Evolutionary conservation across 2,797 vertebrate species (phyloP).

Genomic region (Streptopelia turtur): DNA sequence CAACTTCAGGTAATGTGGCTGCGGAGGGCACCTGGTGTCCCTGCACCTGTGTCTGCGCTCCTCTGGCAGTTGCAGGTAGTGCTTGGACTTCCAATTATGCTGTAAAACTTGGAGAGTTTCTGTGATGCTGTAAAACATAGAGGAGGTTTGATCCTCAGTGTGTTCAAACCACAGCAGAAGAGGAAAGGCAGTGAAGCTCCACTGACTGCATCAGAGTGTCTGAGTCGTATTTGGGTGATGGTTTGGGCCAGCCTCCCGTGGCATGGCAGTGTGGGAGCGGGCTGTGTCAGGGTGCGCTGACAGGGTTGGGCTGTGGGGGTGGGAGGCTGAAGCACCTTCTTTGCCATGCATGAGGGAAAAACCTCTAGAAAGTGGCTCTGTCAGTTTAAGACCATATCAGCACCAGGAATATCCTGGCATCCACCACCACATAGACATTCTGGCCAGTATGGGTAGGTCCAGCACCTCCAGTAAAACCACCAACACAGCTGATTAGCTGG

Average conservation of each 20-base stretch:
- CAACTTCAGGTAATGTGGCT: conserved; percentile 86
- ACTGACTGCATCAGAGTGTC: rapidly evolving
- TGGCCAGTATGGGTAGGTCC: neutral
- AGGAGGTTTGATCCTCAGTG: neutral
- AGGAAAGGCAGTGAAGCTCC: neutral
- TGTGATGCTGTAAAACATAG: neutral
- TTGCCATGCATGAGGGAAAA: neutral
- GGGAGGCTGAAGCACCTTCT: neutral
- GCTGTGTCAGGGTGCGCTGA: neutral
- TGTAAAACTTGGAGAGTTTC: neutral
- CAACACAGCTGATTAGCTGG: neutral
- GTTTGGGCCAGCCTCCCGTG: neutral
- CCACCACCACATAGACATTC: neutral
- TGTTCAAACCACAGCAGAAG: neutral
- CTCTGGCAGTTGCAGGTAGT: neutral
- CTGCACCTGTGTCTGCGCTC: neutral
- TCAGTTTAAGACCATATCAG: neutral
- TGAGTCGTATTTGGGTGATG: neutral
- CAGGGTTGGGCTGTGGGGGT: rapidly evolving
- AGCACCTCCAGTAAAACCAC: neutral
- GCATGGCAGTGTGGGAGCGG: neutral
- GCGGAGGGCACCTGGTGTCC: neutral
- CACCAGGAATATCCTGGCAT: neutral
- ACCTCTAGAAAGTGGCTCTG: neutral
- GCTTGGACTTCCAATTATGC: rapidly evolving